Conservation (phyloP, 2,888 invertebrate species). For the Fragum whitleyi region DNA sequence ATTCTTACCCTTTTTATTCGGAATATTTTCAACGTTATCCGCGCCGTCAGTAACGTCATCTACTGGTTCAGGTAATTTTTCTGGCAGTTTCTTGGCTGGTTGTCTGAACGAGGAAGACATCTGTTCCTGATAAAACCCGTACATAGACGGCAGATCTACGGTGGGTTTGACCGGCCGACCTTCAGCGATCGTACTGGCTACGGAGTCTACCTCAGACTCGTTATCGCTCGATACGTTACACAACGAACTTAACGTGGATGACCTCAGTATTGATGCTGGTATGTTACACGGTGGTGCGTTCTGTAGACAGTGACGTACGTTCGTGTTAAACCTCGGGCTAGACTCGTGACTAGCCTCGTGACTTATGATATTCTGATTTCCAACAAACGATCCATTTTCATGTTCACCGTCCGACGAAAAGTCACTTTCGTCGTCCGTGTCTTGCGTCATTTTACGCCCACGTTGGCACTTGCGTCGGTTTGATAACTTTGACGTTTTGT, state of each 20-base stretch:
- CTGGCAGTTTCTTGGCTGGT: slow-evolving; percentile 32
- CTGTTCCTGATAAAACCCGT: slow-evolving; percentile 55
- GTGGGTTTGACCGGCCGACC: slow-evolving; percentile 17
- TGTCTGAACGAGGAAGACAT: slow-evolving; percentile 55
- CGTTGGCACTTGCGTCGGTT: background rate
- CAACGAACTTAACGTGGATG: slow-evolving; percentile 46
- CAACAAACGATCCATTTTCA: background rate
- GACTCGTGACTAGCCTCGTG: slow-evolving; percentile 7
- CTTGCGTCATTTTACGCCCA: background rate
- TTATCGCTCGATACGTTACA: slow-evolving; percentile 54
- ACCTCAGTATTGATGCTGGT: slow-evolving; percentile 49
- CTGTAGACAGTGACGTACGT: slow-evolving; percentile 32
- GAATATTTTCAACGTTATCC: background rate
- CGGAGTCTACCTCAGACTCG: slow-evolving; percentile 62
- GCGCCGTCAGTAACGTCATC: background rate
- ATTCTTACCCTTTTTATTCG: background rate
- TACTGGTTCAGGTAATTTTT: slow-evolving; percentile 6
- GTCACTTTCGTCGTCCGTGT: slow-evolving; percentile 23
- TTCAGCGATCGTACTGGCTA: slow-evolving; percentile 51
- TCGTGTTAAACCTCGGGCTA: slow-evolving; percentile 12
- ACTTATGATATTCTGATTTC: slow-evolving; percentile 1
- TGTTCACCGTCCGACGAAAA: slow-evolving; percentile 32
- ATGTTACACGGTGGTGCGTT: slow-evolving; percentile 51
- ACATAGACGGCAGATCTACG: slow-evolving; percentile 48
- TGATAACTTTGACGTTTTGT: background rate